These are phyloP conservation scores for Nysson spinosus DNA, from an alignment of 2,888 invertebrate species.

Conservation along the genomic window DNA sequence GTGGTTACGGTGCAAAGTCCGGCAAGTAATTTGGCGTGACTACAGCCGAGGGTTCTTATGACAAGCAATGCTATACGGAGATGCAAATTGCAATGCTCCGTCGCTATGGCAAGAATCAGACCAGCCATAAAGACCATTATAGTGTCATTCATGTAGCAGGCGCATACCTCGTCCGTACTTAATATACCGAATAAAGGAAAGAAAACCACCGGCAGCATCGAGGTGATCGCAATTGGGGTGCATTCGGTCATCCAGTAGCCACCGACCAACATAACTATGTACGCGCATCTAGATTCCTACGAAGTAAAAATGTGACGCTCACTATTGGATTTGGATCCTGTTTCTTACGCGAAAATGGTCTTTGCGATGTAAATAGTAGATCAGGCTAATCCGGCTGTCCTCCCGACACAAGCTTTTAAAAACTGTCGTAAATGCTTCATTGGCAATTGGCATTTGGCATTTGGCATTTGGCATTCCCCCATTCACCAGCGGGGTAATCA, in stretches of 20 bases:
- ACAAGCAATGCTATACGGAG: conserved; percentile 88
- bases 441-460: too few species aligned
- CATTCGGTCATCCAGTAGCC: conserved; percentile 89
- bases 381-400: too few species aligned
- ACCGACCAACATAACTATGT: conserved; percentile 88
- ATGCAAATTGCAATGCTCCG: conserved; percentile 92
- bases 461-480: too few species aligned
- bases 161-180: conserved; percentile 79
- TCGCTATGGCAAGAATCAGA: conserved; percentile 91
- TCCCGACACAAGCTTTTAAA: too few species aligned
- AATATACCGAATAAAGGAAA: conserved; percentile 84
- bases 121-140: conserved; percentile 91
- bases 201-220: conserved; percentile 88
- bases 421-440: too few species aligned
- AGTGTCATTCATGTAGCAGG: conserved; percentile 87
- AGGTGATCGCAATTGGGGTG: conserved; percentile 87
- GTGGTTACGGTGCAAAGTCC: conserved; percentile 73
- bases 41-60: conserved; percentile 85
- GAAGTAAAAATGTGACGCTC: too few species aligned
- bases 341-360: too few species aligned
- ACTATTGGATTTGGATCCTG: too few species aligned
- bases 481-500: too few species aligned
- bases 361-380: too few species aligned
- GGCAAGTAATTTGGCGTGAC: conserved; percentile 78
- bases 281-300: conserved; percentile 82